Percentiles rank a stretch among this genome's conserved stretches.
Evolutionary conservation across 2,797 vertebrate genomes (phyloP).

Genomic region (Tragelaphus eurycerus): DNA sequence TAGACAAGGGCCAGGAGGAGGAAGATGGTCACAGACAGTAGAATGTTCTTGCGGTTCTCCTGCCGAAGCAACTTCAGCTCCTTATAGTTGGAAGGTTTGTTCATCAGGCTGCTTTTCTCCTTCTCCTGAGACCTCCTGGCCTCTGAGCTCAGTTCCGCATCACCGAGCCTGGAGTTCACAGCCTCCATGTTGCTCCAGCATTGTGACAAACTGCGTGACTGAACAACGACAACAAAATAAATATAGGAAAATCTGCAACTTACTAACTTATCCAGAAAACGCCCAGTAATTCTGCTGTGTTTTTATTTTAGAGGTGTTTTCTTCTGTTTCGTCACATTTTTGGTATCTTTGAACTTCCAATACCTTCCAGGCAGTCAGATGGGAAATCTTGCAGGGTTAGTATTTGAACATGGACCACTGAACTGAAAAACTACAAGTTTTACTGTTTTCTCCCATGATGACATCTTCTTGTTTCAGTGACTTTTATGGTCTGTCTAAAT

Average conservation of each 20-base stretch:
- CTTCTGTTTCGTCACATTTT: background rate
- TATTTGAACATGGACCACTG: background rate
- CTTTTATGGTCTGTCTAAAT: background rate
- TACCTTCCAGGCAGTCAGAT: background rate
- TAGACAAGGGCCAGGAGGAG: conserved; percentile 89
- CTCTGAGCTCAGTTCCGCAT: background rate
- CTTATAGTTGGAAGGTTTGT: conserved; percentile 45
- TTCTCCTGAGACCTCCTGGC: background rate
- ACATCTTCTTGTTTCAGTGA: background rate
- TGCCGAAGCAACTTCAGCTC: conserved; percentile 88
- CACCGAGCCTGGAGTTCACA: background rate
- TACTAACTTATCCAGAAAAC: background rate
- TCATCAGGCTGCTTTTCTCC: background rate
- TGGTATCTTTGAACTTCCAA: background rate
- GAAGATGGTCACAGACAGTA: conserved; percentile 90
- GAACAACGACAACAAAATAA: background rate
- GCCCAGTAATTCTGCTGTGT: background rate
- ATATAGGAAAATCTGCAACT: background rate
- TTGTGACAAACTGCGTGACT: background rate
- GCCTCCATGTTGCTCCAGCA: background rate
- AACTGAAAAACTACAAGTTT: background rate
- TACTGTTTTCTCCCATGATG: background rate
- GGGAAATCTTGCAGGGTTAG: background rate
- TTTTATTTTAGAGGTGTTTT: background rate
- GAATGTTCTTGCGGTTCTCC: conserved; percentile 92